phyloP scores from a whole-genome alignment of 2,888 invertebrate species.

The Notodonta dromedarius region DNA sequence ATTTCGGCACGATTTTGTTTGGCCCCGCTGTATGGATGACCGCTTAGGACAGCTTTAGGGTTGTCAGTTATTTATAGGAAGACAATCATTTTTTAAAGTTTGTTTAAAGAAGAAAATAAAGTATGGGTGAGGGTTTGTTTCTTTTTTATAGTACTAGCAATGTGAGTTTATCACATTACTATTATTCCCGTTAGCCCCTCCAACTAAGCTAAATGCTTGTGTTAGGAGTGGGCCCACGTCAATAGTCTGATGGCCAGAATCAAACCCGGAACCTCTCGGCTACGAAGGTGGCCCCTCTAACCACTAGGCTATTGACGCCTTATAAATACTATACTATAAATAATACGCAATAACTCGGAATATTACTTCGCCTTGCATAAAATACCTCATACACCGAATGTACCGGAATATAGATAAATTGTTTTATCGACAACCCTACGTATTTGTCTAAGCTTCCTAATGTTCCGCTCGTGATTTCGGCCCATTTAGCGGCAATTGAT shows the following conservation, averaged over 20 bases:
- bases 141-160: no score
- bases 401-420: background rate
- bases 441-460: slow-evolving; percentile 16
- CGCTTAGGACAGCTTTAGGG: slow-evolving; percentile 10
- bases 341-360: no score
- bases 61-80: slow-evolving; percentile 3
- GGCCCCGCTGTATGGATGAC: slow-evolving; percentile 10
- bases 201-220: no score
- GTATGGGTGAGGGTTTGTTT: no score
- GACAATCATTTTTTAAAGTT: background rate
- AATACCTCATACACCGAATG: background rate
- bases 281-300: no score
- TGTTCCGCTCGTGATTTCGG: slow-evolving; percentile 37
- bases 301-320: no score
- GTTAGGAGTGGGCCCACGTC: no score
- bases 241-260: no score
- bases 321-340: no score
- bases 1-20: slow-evolving; percentile 22
- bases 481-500: slow-evolving; percentile 37
- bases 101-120: background rate
- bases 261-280: no score
- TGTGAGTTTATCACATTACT: no score
- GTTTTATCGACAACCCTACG: slow-evolving; percentile 21
- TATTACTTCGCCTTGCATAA: background rate
- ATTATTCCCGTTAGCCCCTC: no score